Percentiles rank a stretch among this genome's conserved stretches.
phyloP scores from a whole-genome alignment of 1,140 invertebrate genomes.

The Tetramorium simillimum region DNA sequence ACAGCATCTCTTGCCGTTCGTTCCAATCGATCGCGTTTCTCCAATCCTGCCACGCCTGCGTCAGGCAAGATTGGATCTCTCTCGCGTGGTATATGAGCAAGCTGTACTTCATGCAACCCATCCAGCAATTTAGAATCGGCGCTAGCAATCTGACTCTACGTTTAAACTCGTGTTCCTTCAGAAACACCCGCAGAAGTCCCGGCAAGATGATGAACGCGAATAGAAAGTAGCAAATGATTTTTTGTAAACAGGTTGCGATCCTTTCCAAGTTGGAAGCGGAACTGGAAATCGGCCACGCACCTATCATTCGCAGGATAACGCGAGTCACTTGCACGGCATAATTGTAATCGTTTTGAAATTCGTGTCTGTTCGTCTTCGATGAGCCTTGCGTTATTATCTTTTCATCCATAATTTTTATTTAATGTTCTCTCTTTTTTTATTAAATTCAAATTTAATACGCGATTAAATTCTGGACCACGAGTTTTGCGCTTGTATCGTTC shows the following conservation, averaged over 20 bases:
- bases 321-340: conserved; percentile 34
- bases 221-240: conserved; percentile 23
- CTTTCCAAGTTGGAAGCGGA: background rate
- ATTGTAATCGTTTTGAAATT: background rate
- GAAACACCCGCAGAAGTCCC: conserved; percentile 21
- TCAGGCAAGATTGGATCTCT: conserved; percentile 37
- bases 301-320: conserved; percentile 47
- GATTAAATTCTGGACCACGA: background rate
- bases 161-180: conserved; percentile 37
- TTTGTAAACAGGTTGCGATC: background rate
- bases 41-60: conserved; percentile 62
- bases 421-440: background rate
- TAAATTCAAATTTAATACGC: background rate
- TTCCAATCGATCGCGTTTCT: background rate
- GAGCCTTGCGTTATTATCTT: background rate
- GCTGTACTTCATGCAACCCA: conserved; percentile 53
- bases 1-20: conserved; percentile 51
- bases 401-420: background rate
- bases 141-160: conserved; percentile 30
- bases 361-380: background rate
- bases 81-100: conserved; percentile 30
- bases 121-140: conserved; percentile 39
- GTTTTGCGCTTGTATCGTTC: background rate
- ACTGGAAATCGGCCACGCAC: conserved; percentile 55
- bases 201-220: conserved; percentile 57